Conservation (phyloP, 2,888 invertebrate genomes). For the Apodemia mormo region DNA sequence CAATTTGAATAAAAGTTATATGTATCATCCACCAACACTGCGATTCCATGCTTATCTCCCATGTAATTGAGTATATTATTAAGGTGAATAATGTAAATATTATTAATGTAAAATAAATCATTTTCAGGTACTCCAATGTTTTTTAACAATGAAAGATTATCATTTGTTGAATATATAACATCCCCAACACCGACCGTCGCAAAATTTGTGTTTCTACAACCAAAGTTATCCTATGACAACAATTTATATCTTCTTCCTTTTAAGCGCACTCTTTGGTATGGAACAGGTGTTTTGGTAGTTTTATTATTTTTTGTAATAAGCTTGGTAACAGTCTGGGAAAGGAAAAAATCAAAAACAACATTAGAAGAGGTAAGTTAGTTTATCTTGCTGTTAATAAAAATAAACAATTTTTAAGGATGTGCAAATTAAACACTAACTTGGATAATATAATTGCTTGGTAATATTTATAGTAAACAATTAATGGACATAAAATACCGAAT, state of each 20-base stretch:
- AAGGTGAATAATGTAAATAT: too few species aligned
- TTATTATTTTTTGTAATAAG: constrained; percentile 50
- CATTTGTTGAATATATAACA: constrained; percentile 60
- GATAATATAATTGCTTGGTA: too few species aligned
- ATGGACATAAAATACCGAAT: too few species aligned
- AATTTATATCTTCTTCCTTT: constrained; percentile 86
- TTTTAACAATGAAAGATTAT: constrained; percentile 9
- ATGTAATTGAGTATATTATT: too few species aligned
- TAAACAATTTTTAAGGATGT: too few species aligned
- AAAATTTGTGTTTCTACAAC: constrained; percentile 84
- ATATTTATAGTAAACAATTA: too few species aligned
- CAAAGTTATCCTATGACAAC: constrained; percentile 83
- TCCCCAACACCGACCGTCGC: constrained; percentile 59
- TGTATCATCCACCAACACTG: too few species aligned
- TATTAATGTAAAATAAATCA: too few species aligned
- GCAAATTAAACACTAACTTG: too few species aligned
- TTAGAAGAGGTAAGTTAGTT: constrained; percentile 41
- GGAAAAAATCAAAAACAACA: constrained; percentile 36
- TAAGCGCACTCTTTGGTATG: constrained; percentile 82
- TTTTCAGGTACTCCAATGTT: constrained; percentile 23
- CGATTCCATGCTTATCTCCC: too few species aligned
- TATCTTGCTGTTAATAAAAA: too few species aligned
- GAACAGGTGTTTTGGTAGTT: constrained; percentile 65
- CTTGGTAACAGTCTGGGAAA: constrained; percentile 59
- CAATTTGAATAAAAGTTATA: too few species aligned